These are phyloP conservation scores for Cardinalis cardinalis DNA, from an alignment of 2,113 vertebrate genomes.

Conservation along the genomic window DNA sequence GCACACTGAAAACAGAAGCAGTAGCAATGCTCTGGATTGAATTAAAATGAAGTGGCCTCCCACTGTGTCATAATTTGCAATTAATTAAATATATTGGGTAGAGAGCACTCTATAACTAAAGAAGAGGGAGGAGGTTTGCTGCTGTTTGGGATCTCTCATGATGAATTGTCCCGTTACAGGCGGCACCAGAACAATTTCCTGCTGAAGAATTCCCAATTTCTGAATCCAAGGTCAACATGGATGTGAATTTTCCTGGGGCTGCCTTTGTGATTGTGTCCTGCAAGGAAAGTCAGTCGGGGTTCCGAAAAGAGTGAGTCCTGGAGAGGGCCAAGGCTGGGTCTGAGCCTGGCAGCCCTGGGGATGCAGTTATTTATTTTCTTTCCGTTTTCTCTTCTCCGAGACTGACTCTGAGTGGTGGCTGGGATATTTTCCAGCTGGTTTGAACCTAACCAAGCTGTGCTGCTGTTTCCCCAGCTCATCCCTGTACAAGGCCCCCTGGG, in stretches of 20 bases:
- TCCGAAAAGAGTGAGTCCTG: conserved; percentile 91
- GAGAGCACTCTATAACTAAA: not conserved
- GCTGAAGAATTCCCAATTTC: conserved; percentile 93
- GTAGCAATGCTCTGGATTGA: not conserved
- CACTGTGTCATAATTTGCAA: not conserved
- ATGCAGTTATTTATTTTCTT: not conserved
- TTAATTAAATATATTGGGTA: not conserved
- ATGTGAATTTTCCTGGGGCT: conserved; percentile 94
- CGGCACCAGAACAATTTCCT: conserved; percentile 92
- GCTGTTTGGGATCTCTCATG: not conserved
- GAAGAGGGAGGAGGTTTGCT: not conserved
- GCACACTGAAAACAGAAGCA: not conserved
- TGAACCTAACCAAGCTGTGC: not conserved
- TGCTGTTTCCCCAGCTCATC: conserved; percentile 79
- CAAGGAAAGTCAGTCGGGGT: conserved; percentile 93
- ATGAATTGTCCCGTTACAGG: conserved; percentile 70
- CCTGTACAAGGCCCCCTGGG: conserved; percentile 96
- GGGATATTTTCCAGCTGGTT: not conserved
- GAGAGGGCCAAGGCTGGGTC: not conserved
- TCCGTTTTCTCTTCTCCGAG: not conserved
- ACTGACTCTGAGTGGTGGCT: not conserved
- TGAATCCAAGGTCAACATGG: conserved; percentile 96
- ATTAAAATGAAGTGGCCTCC: not conserved
- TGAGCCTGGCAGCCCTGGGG: not conserved
- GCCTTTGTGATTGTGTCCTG: conserved; percentile 94